These are phyloP conservation scores for Dasypogon diadema DNA, from an alignment of 2,888 invertebrate species.

Conservation along the genomic window DNA sequence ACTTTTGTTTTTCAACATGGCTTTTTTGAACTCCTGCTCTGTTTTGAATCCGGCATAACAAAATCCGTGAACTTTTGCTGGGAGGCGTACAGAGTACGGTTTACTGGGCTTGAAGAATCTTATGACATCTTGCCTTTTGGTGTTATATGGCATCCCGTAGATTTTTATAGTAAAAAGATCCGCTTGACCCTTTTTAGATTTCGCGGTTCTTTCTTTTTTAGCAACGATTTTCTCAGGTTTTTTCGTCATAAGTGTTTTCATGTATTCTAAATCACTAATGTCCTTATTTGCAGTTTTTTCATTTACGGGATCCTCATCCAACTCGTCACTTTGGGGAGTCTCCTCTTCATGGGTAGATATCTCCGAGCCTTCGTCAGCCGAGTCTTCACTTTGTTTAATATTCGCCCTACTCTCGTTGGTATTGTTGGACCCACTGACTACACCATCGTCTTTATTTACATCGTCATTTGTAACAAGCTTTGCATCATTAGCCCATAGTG, in stretches of 20 bases:
- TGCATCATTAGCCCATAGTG: slow-evolving; percentile 73
- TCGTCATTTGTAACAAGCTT: slow-evolving; percentile 54
- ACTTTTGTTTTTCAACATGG: slow-evolving; percentile 85
- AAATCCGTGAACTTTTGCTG: slow-evolving; percentile 82
- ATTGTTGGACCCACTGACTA: slow-evolving; percentile 39
- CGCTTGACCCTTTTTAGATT: slow-evolving; percentile 67
- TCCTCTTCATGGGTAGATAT: slow-evolving; percentile 62
- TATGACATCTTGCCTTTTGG: slow-evolving; percentile 85
- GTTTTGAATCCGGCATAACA: slow-evolving; percentile 92
- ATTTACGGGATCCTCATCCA: slow-evolving; percentile 60
- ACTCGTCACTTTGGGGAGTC: slow-evolving; percentile 59
- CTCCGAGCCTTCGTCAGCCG: no score
- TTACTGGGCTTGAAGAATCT: slow-evolving; percentile 87
- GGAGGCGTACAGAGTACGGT: slow-evolving; percentile 83
- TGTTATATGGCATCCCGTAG: slow-evolving; percentile 81
- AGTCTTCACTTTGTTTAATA: slow-evolving; percentile 14
- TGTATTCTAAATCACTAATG: slow-evolving; percentile 85
- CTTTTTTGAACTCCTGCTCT: slow-evolving; percentile 83
- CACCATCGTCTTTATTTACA: slow-evolving; percentile 55
- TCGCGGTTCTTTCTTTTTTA: slow-evolving; percentile 63
- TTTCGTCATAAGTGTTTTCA: slow-evolving; percentile 75
- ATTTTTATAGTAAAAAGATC: slow-evolving; percentile 78
- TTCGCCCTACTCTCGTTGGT: background rate
- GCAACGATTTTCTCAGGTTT: slow-evolving; percentile 15
- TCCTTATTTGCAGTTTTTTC: slow-evolving; percentile 76